Percentiles rank a stretch among this genome's conserved stretches.
Evolutionary conservation across 2,888 invertebrate genomes (phyloP).

Genomic region (Trichogramma dendrolimi): DNA sequence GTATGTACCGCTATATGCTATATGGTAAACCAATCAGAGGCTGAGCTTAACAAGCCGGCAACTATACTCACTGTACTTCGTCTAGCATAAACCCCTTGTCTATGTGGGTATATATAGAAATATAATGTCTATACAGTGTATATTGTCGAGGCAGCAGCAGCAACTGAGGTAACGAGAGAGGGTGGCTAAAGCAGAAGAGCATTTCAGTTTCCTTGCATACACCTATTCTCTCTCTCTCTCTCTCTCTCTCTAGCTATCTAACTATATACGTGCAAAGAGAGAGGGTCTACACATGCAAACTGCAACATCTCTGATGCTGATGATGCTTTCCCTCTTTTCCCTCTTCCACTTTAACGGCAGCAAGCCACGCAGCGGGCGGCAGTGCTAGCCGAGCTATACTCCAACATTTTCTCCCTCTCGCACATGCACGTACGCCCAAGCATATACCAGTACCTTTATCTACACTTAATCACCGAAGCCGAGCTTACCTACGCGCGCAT

Average conservation of each 20-base stretch:
- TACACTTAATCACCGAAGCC: too few relatives aligned
- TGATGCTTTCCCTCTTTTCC: constrained; percentile 14
- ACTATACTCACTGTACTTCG: constrained; percentile 14
- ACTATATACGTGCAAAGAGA: constrained; percentile 20
- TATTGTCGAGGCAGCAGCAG: constrained; percentile 1
- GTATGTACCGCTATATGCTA: too few relatives aligned
- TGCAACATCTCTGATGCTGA: background rate
- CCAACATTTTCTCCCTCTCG: constrained; percentile 33
- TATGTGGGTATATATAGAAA: too few relatives aligned
- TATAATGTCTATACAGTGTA: too few relatives aligned
- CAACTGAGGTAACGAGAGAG: constrained; percentile 27
- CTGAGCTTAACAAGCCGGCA: constrained; percentile 23
- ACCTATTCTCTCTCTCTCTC: constrained; percentile 36
- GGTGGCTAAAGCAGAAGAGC: constrained; percentile 32
- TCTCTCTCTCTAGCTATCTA: constrained; percentile 15
- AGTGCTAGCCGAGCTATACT: constrained; percentile 5
- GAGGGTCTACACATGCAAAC: too few relatives aligned
- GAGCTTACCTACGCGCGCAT: too few relatives aligned
- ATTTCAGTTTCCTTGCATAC: constrained; percentile 43
- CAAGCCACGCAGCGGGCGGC: constrained; percentile 11
- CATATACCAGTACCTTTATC: constrained; percentile 19
- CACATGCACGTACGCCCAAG: constrained; percentile 24
- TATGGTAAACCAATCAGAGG: constrained; percentile 22
- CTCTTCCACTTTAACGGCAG: constrained; percentile 20
- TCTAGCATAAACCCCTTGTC: constrained; percentile 20